Conservation (phyloP, 2,888 invertebrate genomes). For the Mythimna albipuncta region DNA sequence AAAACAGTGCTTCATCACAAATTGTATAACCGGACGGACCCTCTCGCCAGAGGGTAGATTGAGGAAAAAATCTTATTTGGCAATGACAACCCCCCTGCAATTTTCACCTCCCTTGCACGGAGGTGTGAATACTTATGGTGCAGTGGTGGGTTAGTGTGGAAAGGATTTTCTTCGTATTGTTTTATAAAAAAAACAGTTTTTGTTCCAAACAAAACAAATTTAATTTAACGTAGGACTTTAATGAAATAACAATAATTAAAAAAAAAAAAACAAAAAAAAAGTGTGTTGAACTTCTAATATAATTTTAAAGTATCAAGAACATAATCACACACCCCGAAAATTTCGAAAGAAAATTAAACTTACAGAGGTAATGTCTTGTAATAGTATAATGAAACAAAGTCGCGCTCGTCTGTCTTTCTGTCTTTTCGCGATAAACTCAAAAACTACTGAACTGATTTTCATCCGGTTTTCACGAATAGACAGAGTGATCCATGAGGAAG, state of each 20-base stretch:
- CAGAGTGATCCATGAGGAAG: too few relatives aligned
- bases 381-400: too few relatives aligned
- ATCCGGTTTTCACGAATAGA: too few relatives aligned
- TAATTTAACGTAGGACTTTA: too few relatives aligned
- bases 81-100: slow-evolving; percentile 82
- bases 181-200: too few relatives aligned
- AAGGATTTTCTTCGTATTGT: slow-evolving; percentile 9
- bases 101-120: slow-evolving; percentile 81
- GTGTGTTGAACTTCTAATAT: not conserved
- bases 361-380: too few relatives aligned
- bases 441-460: too few relatives aligned
- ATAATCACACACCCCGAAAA: not conserved
- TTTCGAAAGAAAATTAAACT: not conserved
- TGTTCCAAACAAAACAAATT: not conserved
- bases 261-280: too few relatives aligned
- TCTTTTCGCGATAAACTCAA: too few relatives aligned
- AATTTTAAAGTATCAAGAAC: slow-evolving; percentile 13
- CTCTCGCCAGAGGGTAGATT: slow-evolving; percentile 74
- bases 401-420: too few relatives aligned
- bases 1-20: slow-evolving; percentile 72
- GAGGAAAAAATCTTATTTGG: slow-evolving; percentile 90
- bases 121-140: slow-evolving; percentile 78
- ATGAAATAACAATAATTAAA: too few relatives aligned
- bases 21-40: slow-evolving; percentile 83
- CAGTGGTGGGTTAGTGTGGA: slow-evolving; percentile 68